These are phyloP conservation scores for Serinus canaria DNA, from an alignment of 2,113 vertebrate species.

Conservation along the genomic window DNA sequence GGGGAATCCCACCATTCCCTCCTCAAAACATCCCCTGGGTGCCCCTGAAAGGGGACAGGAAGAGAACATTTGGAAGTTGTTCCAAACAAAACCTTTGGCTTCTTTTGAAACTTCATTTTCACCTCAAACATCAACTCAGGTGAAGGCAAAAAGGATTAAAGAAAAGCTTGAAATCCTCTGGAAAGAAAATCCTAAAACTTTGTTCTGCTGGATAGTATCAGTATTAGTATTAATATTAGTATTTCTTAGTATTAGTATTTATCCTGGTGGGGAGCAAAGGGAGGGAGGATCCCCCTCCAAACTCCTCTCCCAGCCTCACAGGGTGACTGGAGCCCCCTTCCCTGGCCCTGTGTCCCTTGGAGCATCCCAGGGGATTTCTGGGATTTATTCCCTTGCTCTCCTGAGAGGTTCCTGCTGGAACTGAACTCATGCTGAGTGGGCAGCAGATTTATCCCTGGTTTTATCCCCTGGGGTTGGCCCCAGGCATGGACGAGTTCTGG, in stretches of 20 bases:
- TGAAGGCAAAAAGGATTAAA: background rate
- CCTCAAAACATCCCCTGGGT: fast-evolving
- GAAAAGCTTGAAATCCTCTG: background rate
- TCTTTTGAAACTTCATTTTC: background rate
- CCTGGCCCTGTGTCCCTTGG: background rate
- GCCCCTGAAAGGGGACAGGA: background rate
- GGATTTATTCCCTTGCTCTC: background rate
- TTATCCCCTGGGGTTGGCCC: background rate
- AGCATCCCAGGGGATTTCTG: background rate
- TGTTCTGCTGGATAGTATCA: background rate
- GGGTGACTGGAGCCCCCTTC: background rate
- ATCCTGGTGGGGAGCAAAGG: background rate
- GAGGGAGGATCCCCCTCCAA: background rate
- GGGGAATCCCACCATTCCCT: background rate
- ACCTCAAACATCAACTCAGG: background rate
- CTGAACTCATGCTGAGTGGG: background rate
- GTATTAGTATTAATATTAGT: background rate
- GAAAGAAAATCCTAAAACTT: background rate
- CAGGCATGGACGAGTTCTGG: background rate
- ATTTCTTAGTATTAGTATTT: background rate
- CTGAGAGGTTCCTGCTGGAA: background rate
- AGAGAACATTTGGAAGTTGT: background rate
- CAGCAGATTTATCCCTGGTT: background rate
- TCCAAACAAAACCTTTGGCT: background rate
- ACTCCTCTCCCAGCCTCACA: fast-evolving